Conservation (phyloP, 1,140 invertebrate species). For the Bombus polaris region DNA sequence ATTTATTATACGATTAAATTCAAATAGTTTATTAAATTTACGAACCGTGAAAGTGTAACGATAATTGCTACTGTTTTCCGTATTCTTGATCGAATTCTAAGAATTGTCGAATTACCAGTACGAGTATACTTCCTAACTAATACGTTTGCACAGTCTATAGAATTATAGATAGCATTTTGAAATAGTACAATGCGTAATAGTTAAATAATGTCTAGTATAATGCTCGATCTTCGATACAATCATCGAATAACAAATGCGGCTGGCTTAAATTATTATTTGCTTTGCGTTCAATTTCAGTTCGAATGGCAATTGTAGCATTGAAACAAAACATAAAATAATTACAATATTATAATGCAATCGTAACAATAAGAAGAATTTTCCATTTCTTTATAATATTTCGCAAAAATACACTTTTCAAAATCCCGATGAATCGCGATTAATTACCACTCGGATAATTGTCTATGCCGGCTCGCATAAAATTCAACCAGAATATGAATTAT, state of each 20-base stretch:
- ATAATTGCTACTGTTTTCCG: neutral
- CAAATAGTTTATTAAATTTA: neutral
- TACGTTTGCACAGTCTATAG: neutral
- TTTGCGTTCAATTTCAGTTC: neutral
- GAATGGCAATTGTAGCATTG: neutral
- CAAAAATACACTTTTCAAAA: no score
- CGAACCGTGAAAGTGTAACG: neutral
- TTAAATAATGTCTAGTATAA: neutral
- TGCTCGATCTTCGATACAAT: neutral
- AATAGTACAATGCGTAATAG: neutral
- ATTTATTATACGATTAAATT: neutral
- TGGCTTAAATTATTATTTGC: neutral
- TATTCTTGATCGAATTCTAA: neutral
- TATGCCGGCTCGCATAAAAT: neutral
- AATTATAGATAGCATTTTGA: neutral
- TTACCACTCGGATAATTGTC: neutral
- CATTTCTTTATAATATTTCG: neutral
- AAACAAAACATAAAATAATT: no score
- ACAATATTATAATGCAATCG: neutral
- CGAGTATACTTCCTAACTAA: neutral
- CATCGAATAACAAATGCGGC: neutral
- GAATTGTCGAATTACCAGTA: neutral
- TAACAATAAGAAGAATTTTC: neutral
- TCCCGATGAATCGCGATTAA: neutral
- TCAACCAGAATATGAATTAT: neutral